Base-by-base conservation (phyloP, 2,888 invertebrate species). In the Chrysolina haemoptera region DNA sequence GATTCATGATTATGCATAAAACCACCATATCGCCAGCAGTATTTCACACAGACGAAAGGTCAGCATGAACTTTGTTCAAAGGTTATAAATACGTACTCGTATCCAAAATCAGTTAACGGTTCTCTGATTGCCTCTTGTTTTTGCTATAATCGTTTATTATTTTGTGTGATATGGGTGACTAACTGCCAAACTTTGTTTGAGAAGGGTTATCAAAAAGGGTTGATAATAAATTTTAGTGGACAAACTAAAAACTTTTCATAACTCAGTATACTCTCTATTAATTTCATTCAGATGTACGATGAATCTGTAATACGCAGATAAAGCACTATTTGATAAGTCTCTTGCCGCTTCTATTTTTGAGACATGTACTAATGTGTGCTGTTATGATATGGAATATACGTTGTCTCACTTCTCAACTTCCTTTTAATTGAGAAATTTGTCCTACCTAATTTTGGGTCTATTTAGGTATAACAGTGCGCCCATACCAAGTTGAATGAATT, bases 111-210 rank as follows among this genome's bases (percentile, higher is more conserved):
- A 27, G n/a, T 35, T 59, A 59, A 59, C 35, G 59, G 59, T 59
- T 59, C 67, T 35, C 53, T 67, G 67, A 67, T 67, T 55, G 53
- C 67, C 55, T 53, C 53, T 67, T 20, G 67, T 67, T 67, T 66
- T 67, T 67, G 67, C 53, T 55, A 53, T 67, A 50, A 66, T 67
- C 18, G 67, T 22, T 43, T 22, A 65, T 14, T 43, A 65, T 65
- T 43, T 59, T 11, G 59, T 59, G 35, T 59, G 59, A 59, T 59
- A 59, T n/a, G 59, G 35, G 59, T 59, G 35, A 59, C 16, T 59
- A 35, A 16, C 27, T 27, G 27, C 27, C 59, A 35, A 59, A 59
- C 59, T 59, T 59, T 14, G 46, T 46, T 46, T 22, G 59, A 59
- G 35, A 59, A 59, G 59, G 59, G 59, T 59, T 27, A 59, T 59